These are phyloP conservation scores for Apamea epomidion DNA, from an alignment of 2,888 invertebrate genomes.

Conservation along the genomic window DNA sequence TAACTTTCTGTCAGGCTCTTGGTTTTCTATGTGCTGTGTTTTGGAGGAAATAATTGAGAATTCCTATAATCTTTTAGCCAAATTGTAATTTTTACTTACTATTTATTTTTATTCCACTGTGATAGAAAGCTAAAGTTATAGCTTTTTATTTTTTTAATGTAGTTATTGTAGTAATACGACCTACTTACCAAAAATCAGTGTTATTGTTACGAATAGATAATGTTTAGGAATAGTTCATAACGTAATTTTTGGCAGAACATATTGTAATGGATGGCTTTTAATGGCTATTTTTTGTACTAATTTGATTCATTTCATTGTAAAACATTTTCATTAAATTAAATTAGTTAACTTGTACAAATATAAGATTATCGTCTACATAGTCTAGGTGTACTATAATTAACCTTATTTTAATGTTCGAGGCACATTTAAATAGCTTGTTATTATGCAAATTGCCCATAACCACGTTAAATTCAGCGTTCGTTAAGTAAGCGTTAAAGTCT, in stretches of 20 bases:
- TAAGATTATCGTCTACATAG: slow-evolving; percentile 32
- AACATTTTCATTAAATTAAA: background rate
- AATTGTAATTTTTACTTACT: slow-evolving; percentile 23
- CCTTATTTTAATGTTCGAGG: background rate
- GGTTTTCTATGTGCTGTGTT: background rate
- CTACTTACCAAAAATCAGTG: slow-evolving; percentile 34
- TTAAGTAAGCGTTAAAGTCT: background rate
- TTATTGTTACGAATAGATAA: slow-evolving; percentile 26
- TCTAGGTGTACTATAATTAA: slow-evolving; percentile 11
- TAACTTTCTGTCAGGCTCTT: background rate
- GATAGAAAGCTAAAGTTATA: slow-evolving; percentile 48
- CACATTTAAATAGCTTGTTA: background rate
- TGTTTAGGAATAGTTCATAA: background rate
- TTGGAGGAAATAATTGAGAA: background rate
- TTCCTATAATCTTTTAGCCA: background rate
- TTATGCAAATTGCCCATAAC: background rate
- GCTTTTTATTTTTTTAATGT: slow-evolving; percentile 42
- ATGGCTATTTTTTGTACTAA: slow-evolving; percentile 2
- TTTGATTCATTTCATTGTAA: background rate
- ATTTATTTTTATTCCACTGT: slow-evolving; percentile 50
- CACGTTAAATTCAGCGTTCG: background rate
- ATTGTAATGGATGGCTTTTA: background rate
- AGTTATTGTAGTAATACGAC: slow-evolving; percentile 6
- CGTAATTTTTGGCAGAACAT: background rate
- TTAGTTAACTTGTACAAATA: background rate